phyloP scores from a whole-genome alignment of 2,797 vertebrate species.

The Myiotriccus ornatus region DNA sequence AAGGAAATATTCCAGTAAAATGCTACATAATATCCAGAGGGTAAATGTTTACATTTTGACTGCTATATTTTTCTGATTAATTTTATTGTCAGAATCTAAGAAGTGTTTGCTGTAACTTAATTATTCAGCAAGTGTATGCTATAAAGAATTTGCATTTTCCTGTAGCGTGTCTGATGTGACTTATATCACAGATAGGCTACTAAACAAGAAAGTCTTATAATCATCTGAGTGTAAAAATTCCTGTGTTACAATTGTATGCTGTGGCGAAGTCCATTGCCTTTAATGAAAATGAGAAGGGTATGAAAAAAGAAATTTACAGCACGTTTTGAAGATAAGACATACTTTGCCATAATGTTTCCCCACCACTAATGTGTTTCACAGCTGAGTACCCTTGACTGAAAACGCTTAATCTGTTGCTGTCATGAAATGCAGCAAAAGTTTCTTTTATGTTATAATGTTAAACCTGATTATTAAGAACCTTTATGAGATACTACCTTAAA shows the following conservation, averaged over 20 bases:
- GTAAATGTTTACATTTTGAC: background rate
- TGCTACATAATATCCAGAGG: background rate
- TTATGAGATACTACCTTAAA: background rate
- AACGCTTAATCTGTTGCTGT: background rate
- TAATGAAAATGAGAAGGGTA: background rate
- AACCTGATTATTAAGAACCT: background rate
- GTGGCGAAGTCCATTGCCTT: background rate
- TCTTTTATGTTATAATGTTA: background rate
- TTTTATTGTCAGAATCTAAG: background rate
- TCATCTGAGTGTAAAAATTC: background rate
- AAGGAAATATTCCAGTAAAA: background rate
- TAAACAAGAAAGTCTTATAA: background rate
- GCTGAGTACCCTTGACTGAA: background rate
- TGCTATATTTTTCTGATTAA: background rate
- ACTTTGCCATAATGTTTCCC: background rate
- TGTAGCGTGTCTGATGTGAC: fast-evolving
- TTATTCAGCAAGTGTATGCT: background rate
- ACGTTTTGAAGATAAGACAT: background rate
- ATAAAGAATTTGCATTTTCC: background rate
- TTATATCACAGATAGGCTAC: background rate
- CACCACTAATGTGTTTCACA: background rate
- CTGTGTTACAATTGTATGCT: background rate
- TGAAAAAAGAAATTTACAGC: background rate
- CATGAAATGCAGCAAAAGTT: background rate
- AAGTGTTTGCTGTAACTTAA: background rate